Percentiles rank a stretch among this genome's conserved stretches.
Conservation (phyloP, 2,888 invertebrate genomes). For the Panorpa germanica region DNA sequence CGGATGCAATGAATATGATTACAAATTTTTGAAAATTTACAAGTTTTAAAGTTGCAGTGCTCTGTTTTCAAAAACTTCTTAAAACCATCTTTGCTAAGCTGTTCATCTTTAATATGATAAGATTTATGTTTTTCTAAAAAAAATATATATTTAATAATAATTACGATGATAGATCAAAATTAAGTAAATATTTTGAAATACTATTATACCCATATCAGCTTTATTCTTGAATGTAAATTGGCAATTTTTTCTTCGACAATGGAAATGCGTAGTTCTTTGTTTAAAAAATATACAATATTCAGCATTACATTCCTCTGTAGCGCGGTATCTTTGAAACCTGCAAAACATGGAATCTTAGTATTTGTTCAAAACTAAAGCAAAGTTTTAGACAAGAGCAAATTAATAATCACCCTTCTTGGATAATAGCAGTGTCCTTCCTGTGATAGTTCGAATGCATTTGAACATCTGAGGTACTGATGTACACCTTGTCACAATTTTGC, state of each 20-base stretch:
- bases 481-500: slow-evolving; percentile 84
- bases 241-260: slow-evolving; percentile 80
- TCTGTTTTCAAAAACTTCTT: slow-evolving; percentile 98
- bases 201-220: slow-evolving; percentile 99
- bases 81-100: slow-evolving; percentile 87
- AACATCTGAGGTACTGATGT: slow-evolving; percentile 96
- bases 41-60: slow-evolving; percentile 75
- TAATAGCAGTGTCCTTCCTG: slow-evolving; percentile 91
- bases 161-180: not conserved
- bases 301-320: slow-evolving; percentile 88
- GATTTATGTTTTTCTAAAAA: slow-evolving; percentile 91
- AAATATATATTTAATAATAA: slow-evolving; percentile 9
- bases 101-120: slow-evolving; percentile 95
- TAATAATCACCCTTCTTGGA: slow-evolving; percentile 58
- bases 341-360: not conserved
- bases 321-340: slow-evolving; percentile 78
- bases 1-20: slow-evolving; percentile 98
- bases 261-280: slow-evolving; percentile 94
- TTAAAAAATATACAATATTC: slow-evolving; percentile 83
- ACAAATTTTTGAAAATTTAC: slow-evolving; percentile 84
- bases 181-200: slow-evolving; percentile 2
- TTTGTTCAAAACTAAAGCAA: not conserved
- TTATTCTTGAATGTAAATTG: slow-evolving; percentile 96
- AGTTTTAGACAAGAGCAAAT: not conserved
- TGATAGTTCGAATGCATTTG: slow-evolving; percentile 99